Evolutionary conservation across 2,888 invertebrate species (phyloP).

Genomic region (Agrilus mali): DNA sequence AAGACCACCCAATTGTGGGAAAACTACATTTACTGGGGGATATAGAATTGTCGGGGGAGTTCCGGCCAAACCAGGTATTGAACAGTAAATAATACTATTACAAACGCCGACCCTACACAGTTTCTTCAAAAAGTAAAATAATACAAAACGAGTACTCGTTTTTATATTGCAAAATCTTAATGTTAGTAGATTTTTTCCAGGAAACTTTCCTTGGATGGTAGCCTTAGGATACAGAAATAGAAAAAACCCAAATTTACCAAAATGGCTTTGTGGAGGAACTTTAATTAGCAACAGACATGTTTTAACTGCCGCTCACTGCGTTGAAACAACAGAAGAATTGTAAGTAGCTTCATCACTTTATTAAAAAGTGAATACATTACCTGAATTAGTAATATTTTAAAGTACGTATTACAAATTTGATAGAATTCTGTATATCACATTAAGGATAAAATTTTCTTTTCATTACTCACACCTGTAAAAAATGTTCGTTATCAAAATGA

Average conservation of each 20-base stretch:
- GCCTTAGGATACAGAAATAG: slow-evolving; percentile 52
- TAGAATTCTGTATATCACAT: no score
- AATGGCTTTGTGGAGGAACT: slow-evolving; percentile 52
- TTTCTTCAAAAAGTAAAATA: background rate
- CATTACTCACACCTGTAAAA: background rate
- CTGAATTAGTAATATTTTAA: no score
- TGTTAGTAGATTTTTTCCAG: slow-evolving; percentile 27
- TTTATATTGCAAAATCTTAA: background rate
- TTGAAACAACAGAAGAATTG: slow-evolving; percentile 45
- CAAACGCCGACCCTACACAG: background rate
- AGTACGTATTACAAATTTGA: no score
- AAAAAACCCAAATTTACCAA: slow-evolving; percentile 30
- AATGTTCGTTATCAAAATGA: background rate
- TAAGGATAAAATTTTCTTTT: no score
- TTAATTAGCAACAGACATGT: slow-evolving; percentile 56
- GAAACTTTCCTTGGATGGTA: slow-evolving; percentile 72
- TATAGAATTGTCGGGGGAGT: slow-evolving; percentile 3
- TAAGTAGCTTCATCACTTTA: slow-evolving; percentile 36
- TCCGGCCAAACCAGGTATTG: slow-evolving; percentile 10
- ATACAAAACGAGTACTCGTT: background rate
- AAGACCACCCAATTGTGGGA: background rate
- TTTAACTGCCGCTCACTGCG: slow-evolving; percentile 69
- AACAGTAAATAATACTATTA: background rate
- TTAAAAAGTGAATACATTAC: no score
- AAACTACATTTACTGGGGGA: background rate